A percentile compares a stretch with the other conserved stretches of the same genome.
Evolutionary conservation across 1,140 invertebrate species (phyloP).

Genomic region (Chelonus insularis): DNA sequence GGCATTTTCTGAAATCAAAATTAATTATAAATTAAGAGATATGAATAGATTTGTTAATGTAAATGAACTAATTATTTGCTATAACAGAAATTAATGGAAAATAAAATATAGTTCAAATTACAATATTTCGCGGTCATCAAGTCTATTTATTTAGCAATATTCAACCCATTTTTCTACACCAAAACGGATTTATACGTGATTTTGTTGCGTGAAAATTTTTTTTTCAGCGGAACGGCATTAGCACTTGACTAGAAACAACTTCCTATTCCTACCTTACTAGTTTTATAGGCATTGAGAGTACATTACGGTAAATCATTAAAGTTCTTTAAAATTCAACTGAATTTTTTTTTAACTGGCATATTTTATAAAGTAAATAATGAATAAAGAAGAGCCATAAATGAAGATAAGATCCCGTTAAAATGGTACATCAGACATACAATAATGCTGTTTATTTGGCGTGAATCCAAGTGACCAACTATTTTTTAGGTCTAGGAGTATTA

Average conservation of each 20-base stretch:
- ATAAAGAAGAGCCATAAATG: neutral
- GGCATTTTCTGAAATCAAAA: slow-evolving; percentile 32
- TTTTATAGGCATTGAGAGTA: slow-evolving; percentile 8
- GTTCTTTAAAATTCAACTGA: no score
- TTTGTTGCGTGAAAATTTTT: neutral
- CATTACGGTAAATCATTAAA: slow-evolving; percentile 14
- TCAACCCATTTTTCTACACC: slow-evolving; percentile 4
- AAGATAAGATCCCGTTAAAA: neutral
- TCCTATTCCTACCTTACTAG: neutral
- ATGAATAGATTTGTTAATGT: no score
- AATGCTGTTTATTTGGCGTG: no score
- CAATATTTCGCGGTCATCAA: neutral
- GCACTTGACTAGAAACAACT: neutral
- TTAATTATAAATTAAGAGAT: slow-evolving; percentile 6
- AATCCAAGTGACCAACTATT: neutral
- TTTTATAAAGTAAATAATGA: neutral
- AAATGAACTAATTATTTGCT: no score
- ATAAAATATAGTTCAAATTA: slow-evolving; percentile 27
- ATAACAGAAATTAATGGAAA: no score
- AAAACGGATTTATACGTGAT: neutral
- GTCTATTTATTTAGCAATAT: neutral
- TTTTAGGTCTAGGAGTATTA: neutral
- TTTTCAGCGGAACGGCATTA: neutral
- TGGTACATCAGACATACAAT: neutral
- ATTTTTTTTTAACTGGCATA: no score